These are phyloP conservation scores for Gambusia affinis DNA, from an alignment of 2,113 vertebrate genomes.

Conservation along the genomic window DNA sequence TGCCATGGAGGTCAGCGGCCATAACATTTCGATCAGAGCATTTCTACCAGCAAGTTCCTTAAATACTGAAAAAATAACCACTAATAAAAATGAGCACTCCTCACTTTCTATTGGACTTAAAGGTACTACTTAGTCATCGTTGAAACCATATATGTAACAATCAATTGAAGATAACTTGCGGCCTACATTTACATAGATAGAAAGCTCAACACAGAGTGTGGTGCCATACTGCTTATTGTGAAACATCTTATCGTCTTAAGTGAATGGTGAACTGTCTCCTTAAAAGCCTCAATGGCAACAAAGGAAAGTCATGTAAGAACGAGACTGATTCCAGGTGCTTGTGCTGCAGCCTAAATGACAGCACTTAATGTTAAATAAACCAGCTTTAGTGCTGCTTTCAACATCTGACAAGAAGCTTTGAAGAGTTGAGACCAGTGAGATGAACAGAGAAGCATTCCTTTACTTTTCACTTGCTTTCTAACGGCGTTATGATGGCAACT, in stretches of 20 bases:
- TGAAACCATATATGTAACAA: conserved; percentile 55
- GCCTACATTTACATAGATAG: conserved; percentile 66
- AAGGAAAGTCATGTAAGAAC: conserved; percentile 52
- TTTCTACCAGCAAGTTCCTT: too few species aligned
- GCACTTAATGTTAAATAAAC: conserved; percentile 55
- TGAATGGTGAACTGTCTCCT: conserved; percentile 55
- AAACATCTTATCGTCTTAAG: conserved; percentile 59
- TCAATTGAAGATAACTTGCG: conserved; percentile 62
- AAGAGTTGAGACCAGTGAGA: conserved; percentile 39
- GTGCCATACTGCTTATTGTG: conserved; percentile 71
- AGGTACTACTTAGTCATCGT: conserved; percentile 30
- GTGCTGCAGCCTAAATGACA: conserved; percentile 58
- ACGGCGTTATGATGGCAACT: conserved; percentile 41
- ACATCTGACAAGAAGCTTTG: conserved; percentile 56
- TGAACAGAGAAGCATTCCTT: conserved; percentile 31
- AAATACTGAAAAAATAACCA: too few species aligned
- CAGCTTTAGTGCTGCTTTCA: conserved; percentile 52
- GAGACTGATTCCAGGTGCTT: conserved; percentile 68
- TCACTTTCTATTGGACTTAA: conserved; percentile 45
- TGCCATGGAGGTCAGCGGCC: too few species aligned
- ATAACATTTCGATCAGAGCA: too few species aligned
- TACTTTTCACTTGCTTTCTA: conserved; percentile 57
- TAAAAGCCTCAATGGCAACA: conserved; percentile 66
- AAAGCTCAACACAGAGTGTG: conserved; percentile 19
- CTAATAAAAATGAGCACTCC: conserved; percentile 7